A percentile compares a stretch with the other conserved stretches of the same genome.
Evolutionary conservation across 2,113 vertebrate species (phyloP).

Genomic region (Actenoides hombroni): DNA sequence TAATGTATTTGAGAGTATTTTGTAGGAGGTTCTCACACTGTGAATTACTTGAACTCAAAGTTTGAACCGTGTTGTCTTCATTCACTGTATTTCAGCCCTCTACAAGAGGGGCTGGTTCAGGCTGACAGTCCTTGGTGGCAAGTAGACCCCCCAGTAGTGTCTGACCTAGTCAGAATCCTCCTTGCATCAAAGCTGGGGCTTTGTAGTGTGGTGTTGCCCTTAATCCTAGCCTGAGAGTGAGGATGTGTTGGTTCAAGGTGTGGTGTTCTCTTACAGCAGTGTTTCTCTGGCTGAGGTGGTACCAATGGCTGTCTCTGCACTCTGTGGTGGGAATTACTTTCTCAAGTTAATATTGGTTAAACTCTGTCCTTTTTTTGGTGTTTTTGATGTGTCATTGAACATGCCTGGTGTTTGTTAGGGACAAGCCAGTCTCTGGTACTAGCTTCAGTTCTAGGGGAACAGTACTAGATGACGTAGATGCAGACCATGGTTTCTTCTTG

Average conservation of each 20-base stretch:
- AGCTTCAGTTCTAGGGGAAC: neutral
- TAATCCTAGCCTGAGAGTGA: neutral
- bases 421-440: accelerated
- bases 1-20: accelerated
- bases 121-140: neutral
- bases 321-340: neutral
- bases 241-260: neutral
- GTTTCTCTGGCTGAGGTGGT: neutral
- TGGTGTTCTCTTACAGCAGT: neutral
- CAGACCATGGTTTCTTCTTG: neutral
- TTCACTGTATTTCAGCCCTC: neutral
- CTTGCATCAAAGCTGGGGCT: neutral
- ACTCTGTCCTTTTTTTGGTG: neutral
- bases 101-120: neutral
- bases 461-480: accelerated
- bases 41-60: neutral
- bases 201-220: neutral
- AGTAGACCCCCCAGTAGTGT: neutral
- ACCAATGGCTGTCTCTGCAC: accelerated
- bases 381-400: neutral
- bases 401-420: accelerated
- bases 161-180: neutral
- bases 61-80: neutral
- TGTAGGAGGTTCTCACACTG: neutral
- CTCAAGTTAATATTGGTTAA: neutral